phyloP scores from a whole-genome alignment of 1,140 invertebrate genomes.

The Drosophila paulistorum region DNA sequence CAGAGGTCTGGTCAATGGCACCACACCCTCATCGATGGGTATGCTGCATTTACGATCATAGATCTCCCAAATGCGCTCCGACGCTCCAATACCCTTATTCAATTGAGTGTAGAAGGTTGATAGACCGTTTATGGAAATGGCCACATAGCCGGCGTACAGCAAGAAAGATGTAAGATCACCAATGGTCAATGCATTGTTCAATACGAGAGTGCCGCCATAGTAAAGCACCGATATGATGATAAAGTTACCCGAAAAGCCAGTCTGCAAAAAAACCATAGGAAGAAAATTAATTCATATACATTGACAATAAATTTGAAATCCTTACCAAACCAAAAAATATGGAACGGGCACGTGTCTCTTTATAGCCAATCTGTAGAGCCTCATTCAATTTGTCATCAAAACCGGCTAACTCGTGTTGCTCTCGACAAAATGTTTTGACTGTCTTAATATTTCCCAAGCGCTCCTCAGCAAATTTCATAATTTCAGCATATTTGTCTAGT shows the following conservation, averaged over 20 bases:
- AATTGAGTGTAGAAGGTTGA: constrained; percentile 96
- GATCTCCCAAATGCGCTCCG: constrained; percentile 93
- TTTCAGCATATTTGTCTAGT: constrained; percentile 91
- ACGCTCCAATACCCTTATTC: constrained; percentile 96
- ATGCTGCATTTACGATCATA: constrained; percentile 92
- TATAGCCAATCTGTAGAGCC: constrained; percentile 91
- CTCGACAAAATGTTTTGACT: constrained; percentile 96
- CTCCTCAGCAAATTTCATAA: constrained; percentile 95
- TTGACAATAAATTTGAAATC: no score
- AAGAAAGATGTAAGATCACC: constrained; percentile 96
- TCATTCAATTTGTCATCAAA: constrained; percentile 89
- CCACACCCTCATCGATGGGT: constrained; percentile 85
- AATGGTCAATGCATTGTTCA: constrained; percentile 91
- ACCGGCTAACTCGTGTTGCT: constrained; percentile 88
- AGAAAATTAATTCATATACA: neutral
- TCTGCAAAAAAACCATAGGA: constrained; percentile 84
- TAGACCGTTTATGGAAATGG: constrained; percentile 93
- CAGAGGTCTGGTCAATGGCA: constrained; percentile 69
- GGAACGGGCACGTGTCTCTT: constrained; percentile 93
- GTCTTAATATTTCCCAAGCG: constrained; percentile 96
- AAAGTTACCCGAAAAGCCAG: constrained; percentile 95
- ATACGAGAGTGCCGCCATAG: constrained; percentile 95
- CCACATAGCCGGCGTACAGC: constrained; percentile 96
- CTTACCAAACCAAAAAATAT: constrained; percentile 94
- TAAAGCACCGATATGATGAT: constrained; percentile 97